These are phyloP conservation scores for Ptychochromis oligacanthus DNA, from an alignment of 2,113 vertebrate genomes.

Conservation along the genomic window DNA sequence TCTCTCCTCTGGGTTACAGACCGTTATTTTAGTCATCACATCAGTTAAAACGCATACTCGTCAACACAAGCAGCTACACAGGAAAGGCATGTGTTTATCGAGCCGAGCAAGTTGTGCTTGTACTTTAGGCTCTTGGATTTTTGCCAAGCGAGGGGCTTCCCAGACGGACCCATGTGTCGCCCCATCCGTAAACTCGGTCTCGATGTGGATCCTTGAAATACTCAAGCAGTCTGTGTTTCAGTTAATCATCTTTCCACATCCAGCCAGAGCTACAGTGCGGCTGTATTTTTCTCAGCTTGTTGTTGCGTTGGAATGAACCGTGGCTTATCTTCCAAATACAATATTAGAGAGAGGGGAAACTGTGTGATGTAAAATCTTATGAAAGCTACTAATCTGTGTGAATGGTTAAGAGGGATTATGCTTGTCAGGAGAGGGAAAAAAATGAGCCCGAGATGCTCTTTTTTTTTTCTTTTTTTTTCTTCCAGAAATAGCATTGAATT, in stretches of 20 bases:
- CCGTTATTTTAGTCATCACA: conserved; percentile 39
- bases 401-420: conserved; percentile 71
- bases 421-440: conserved; percentile 53
- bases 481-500: conserved; percentile 21
- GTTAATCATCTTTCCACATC: conserved; percentile 23
- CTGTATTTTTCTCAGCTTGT: conserved; percentile 29
- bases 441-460: conserved; percentile 35
- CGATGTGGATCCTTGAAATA: background rate
- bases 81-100: conserved; percentile 50
- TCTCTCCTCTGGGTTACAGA: conserved; percentile 7
- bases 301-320: conserved; percentile 47
- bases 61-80: conserved; percentile 4
- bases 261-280: background rate
- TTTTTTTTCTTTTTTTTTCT: conserved; percentile 11
- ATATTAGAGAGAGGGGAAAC: conserved; percentile 52
- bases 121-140: conserved; percentile 35
- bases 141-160: conserved; percentile 19
- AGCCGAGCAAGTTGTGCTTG: conserved; percentile 1
- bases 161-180: conserved; percentile 19
- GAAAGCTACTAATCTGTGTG: conserved; percentile 73
- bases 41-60: conserved; percentile 24
- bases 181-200: background rate
- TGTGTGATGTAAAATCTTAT: conserved; percentile 64
- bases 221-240: background rate
- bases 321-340: conserved; percentile 65